Percentiles rank a stretch among this genome's conserved stretches.
phyloP scores from a whole-genome alignment of 1,140 invertebrate species.

The Caerostris extrusa region DNA sequence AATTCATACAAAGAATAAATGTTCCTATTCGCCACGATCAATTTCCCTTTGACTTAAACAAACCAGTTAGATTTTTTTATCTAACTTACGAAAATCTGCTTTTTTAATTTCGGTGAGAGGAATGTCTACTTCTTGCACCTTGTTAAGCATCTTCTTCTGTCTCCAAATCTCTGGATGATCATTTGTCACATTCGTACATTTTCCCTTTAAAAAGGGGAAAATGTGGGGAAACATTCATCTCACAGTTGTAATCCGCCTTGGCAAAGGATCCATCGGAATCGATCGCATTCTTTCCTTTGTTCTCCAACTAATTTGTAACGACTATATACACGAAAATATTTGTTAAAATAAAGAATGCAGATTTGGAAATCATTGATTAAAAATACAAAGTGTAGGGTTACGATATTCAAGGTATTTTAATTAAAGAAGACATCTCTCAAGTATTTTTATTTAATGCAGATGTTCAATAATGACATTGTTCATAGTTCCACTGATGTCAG shows the following conservation, averaged over 20 bases:
- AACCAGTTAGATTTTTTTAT: background rate
- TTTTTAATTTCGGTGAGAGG: slow-evolving; percentile 26
- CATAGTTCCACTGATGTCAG: too few relatives aligned
- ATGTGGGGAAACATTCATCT: background rate
- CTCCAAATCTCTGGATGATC: background rate
- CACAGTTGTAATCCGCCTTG: background rate
- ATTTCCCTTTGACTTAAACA: background rate
- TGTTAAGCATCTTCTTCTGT: slow-evolving; percentile 18
- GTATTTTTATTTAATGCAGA: too few relatives aligned
- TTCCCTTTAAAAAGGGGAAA: background rate
- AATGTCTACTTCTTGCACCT: background rate
- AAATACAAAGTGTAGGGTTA: too few relatives aligned
- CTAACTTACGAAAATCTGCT: background rate
- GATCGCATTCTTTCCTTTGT: background rate
- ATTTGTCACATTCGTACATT: slow-evolving; percentile 15
- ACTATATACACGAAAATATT: too few relatives aligned
- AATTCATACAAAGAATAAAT: background rate
- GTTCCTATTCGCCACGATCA: background rate
- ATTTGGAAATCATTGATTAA: too few relatives aligned
- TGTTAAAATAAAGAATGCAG: too few relatives aligned
- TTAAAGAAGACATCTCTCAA: too few relatives aligned
- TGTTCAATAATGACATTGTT: too few relatives aligned
- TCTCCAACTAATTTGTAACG: too few relatives aligned
- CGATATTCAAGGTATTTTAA: too few relatives aligned
- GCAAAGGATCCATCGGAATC: slow-evolving; percentile 1